Conservation (phyloP, 2,113 vertebrate genomes). For the Caranx melampygus region DNA sequence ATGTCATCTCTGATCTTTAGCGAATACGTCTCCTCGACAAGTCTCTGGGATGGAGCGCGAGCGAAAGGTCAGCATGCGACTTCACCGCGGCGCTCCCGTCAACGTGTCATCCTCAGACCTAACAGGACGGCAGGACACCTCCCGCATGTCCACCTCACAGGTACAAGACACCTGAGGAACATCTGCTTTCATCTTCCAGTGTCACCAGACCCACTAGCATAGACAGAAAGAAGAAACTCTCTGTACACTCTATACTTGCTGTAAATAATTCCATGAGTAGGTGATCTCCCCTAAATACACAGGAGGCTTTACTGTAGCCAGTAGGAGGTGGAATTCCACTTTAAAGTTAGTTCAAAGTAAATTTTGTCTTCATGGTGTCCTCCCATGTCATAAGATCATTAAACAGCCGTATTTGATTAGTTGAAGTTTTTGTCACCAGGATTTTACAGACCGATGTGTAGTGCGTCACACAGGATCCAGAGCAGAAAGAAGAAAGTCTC, state of each 20-base stretch:
- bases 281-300: not conserved
- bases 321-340: not conserved
- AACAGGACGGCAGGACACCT: slow-evolving; percentile 94
- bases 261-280: not conserved
- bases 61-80: slow-evolving; percentile 96
- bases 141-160: slow-evolving; percentile 98
- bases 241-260: not conserved
- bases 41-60: slow-evolving; percentile 93
- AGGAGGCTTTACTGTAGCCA: not conserved
- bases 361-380: not conserved
- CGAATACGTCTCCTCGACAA: slow-evolving; percentile 90
- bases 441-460: not conserved
- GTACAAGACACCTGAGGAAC: slow-evolving; percentile 76
- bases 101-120: slow-evolving; percentile 95
- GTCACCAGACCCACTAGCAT: too few relatives aligned
- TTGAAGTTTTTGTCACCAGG: not conserved
- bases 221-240: not conserved
- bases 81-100: slow-evolving; percentile 93
- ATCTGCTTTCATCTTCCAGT: not conserved
- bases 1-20: slow-evolving; percentile 66
- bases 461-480: not conserved
- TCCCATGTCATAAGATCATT: not conserved
- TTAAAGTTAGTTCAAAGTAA: not conserved
- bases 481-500: not conserved
- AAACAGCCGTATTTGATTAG: not conserved